Base-by-base conservation (phyloP, 2,113 vertebrate species). In the Syrrhaptes paradoxus region DNA sequence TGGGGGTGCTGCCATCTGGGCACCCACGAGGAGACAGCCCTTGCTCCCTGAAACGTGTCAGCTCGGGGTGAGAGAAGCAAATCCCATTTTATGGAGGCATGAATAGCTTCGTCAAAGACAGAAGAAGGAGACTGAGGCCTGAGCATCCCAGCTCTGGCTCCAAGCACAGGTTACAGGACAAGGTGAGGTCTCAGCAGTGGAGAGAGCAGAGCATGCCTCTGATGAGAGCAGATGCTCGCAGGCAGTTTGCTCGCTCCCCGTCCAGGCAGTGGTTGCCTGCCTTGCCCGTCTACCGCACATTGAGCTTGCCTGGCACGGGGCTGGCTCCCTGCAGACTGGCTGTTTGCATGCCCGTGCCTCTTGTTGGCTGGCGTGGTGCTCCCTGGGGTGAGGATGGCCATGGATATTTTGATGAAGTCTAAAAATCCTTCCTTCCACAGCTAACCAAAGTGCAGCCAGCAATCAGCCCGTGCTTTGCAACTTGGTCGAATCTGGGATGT, bases 221-320 rank as follows among this genome's bases (percentile, higher is more conserved):
- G 61, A 51, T 59, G 63, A 51, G 28, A 38, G 32, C 55, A 93
- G 87, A 54, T 43, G 76, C 59, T 80, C 3, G 31, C 1, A 4
- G 78, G 41, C 82, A 87, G 41, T 78, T 55, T 36, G 55, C 74
- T 83, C 0, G 2, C 55, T 62, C 1, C 0, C 46, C 0, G 0
- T 25, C 14, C 46, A 71, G 80, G 80, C 86, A 94, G 61, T 2
- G 31, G 84, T 80, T 77, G 38, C 58, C 79, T 65, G 70, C 34
- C 41, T 57, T 67, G 71, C 78, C 73, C 75, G 57, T 78, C 49
- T 20, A 1, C 16, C 3, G 13, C 90, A 90, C 70, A 76, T 15
- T 28, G 71, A 61, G 87, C 58, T 93, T 2, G 15, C 58, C 81
- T 78, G 85, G 85, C 92, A 72, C 1, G 0, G 28, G 36, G 66